phyloP scores from a whole-genome alignment of 2,888 invertebrate species.

The Eurois occulta region DNA sequence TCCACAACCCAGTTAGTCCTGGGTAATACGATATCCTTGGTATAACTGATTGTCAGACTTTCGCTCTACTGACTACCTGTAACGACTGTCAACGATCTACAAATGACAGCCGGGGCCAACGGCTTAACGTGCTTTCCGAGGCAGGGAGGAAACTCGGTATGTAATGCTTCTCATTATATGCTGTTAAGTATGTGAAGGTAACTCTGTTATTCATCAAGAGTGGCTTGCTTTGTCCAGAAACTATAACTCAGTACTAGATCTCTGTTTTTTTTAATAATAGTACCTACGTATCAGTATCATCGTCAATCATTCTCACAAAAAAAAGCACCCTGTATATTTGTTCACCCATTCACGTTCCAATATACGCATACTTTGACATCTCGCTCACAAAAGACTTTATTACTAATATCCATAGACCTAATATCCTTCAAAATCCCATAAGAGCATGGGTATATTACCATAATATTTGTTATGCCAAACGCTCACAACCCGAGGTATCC shows the following conservation, averaged over 20 bases:
- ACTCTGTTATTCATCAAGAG: too few species aligned
- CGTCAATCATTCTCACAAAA: neutral
- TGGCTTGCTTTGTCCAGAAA: too few species aligned
- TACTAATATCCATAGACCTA: slow-evolving; percentile 39
- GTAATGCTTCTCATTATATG: too few species aligned
- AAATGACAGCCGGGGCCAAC: too few species aligned
- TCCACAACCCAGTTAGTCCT: too few species aligned
- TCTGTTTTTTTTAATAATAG: neutral
- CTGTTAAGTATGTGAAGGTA: too few species aligned
- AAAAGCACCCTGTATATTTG: neutral
- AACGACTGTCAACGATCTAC: too few species aligned
- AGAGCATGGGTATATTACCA: slow-evolving; percentile 60
- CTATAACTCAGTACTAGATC: neutral
- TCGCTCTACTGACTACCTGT: too few species aligned
- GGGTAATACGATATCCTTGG: too few species aligned
- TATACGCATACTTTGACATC: slow-evolving; percentile 9
- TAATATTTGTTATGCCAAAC: slow-evolving; percentile 73
- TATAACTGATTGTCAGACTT: too few species aligned
- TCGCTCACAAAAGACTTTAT: slow-evolving; percentile 18
- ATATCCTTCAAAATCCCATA: slow-evolving; percentile 49
- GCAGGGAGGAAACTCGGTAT: too few species aligned
- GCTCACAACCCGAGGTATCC: slow-evolving; percentile 61
- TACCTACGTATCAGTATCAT: neutral
- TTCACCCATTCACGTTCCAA: slow-evolving; percentile 21
- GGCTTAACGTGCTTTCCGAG: too few species aligned